These are phyloP conservation scores for Sorex araneus DNA, from an alignment of 2,113 vertebrate species.

Conservation along the genomic window DNA sequence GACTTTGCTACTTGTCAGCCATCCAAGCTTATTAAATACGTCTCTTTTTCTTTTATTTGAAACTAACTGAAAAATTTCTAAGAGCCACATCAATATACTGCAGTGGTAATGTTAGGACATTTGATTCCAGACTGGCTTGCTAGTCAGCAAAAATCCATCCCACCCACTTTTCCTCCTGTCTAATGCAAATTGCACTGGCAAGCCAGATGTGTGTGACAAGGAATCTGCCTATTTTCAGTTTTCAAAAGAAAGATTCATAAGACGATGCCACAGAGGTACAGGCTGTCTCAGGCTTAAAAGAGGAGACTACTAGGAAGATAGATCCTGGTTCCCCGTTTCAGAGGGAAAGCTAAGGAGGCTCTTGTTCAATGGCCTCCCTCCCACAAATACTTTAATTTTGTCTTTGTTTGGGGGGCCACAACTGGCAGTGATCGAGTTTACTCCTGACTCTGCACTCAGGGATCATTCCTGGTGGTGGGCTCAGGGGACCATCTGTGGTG, in stretches of 20 bases:
- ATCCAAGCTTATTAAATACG: not conserved
- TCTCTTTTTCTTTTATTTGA: slow-evolving; percentile 48
- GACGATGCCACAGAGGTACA: not conserved
- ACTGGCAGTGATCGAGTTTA: too few species aligned
- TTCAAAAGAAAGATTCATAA: slow-evolving; percentile 47
- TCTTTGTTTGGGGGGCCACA: not conserved
- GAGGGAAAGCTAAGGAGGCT: not conserved
- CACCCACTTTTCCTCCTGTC: not conserved
- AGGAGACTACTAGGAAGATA: not conserved
- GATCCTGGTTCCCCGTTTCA: not conserved
- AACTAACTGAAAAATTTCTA: slow-evolving; percentile 12
- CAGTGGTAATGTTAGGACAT: not conserved
- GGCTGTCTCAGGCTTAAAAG: not conserved
- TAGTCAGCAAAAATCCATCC: too few species aligned
- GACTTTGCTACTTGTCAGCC: not conserved
- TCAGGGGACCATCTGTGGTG: too few species aligned
- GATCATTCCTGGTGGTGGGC: too few species aligned
- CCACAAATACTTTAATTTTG: not conserved
- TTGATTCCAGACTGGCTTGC: not conserved
- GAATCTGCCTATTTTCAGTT: not conserved
- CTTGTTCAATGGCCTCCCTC: not conserved
- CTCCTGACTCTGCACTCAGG: too few species aligned
- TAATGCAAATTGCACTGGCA: not conserved
- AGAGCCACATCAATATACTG: not conserved
- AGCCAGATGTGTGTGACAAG: not conserved